Conservation (phyloP, 2,113 vertebrate species). For the Saguinus midas region DNA sequence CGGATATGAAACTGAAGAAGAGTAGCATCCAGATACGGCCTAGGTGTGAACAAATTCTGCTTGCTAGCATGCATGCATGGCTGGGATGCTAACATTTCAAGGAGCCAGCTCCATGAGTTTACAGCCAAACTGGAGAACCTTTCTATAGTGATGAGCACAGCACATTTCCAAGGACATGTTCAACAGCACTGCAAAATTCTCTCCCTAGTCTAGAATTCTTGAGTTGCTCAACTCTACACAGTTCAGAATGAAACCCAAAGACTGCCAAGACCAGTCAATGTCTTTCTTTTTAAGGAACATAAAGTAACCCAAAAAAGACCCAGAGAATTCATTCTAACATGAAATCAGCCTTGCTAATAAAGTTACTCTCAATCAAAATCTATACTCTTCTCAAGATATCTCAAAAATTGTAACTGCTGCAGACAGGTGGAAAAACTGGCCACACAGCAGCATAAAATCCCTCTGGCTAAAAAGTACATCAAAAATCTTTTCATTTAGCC, state of each 20-base stretch:
- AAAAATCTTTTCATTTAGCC: not conserved
- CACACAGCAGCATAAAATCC: not conserved
- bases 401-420: conserved; percentile 28
- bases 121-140: not conserved
- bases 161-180: not conserved
- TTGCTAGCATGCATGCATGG: too few species aligned
- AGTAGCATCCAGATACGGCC: not conserved
- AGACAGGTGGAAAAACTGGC: conserved; percentile 32
- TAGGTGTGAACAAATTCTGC: not conserved
- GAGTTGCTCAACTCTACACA: not conserved
- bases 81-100: not conserved
- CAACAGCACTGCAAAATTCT: not conserved
- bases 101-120: not conserved
- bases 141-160: not conserved
- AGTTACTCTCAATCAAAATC: conserved; percentile 18
- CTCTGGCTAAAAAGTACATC: not conserved
- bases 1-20: conserved; percentile 50
- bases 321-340: conserved; percentile 36
- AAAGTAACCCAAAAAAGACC: conserved; percentile 29
- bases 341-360: conserved; percentile 43
- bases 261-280: not conserved
- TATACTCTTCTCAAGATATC: conserved; percentile 20
- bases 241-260: conserved; percentile 39
- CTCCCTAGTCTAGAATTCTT: not conserved
- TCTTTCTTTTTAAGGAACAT: conserved; percentile 33